A percentile compares a stretch with the other conserved stretches of the same genome.
phyloP scores from a whole-genome alignment of 2,113 vertebrate species.

The Fulica atra region DNA sequence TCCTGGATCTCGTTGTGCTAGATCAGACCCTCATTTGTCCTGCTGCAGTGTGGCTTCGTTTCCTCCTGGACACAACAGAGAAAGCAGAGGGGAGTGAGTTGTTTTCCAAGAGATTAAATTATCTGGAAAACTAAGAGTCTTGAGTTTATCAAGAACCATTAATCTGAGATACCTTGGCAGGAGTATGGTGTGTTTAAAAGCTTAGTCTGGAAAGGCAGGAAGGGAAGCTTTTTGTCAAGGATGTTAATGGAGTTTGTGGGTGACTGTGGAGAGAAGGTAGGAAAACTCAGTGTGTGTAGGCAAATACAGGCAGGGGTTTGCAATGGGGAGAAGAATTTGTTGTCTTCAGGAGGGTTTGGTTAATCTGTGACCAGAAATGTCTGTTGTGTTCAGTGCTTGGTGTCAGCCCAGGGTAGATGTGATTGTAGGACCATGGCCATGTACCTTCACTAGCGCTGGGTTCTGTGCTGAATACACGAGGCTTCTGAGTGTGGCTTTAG shows the following conservation, averaged over 20 bases:
- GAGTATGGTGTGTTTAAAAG: neutral
- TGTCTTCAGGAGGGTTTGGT: neutral
- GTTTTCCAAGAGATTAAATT: neutral
- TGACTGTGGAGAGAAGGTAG: neutral
- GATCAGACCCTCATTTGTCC: neutral
- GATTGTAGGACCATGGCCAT: neutral
- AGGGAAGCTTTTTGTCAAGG: neutral
- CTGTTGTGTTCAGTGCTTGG: neutral
- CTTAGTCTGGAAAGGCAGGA: neutral
- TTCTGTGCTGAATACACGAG: neutral
- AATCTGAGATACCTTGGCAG: neutral
- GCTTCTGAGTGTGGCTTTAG: neutral
- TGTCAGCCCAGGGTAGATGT: neutral
- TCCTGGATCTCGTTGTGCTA: neutral
- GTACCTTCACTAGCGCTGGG: accelerated
- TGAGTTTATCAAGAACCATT: neutral
- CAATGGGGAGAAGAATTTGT: neutral
- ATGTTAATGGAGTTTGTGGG: neutral
- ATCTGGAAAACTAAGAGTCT: neutral
- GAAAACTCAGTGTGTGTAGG: neutral
- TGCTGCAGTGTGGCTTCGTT: neutral
- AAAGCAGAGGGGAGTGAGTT: neutral
- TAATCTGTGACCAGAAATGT: neutral
- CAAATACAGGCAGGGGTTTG: neutral
- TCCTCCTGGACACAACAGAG: neutral